Evolutionary conservation across 2,888 invertebrate species (phyloP).

Genomic region (Eupithecia inturbata): DNA sequence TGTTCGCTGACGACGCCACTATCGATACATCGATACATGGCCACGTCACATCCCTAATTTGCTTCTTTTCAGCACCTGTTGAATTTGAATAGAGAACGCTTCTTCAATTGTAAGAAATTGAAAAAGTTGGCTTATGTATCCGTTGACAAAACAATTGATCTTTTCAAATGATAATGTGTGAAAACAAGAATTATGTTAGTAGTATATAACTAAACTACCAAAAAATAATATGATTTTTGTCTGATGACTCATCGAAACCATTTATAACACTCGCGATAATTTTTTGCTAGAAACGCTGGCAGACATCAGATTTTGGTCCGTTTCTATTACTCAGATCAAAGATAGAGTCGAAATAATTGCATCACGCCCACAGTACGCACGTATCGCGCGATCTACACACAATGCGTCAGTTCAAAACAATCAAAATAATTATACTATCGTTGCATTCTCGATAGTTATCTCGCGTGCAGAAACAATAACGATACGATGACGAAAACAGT

Average conservation of each 20-base stretch:
- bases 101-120: not conserved
- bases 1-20: conserved; percentile 54
- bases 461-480: conserved; percentile 56
- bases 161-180: not conserved
- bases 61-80: conserved; percentile 67
- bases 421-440: conserved; percentile 60
- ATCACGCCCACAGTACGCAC: conserved; percentile 35
- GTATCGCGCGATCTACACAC: conserved; percentile 50
- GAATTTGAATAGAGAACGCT: conserved; percentile 42
- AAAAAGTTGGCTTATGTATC: not conserved
- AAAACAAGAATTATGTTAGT: not conserved
- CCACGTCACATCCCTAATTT: conserved; percentile 66
- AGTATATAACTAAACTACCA: no score
- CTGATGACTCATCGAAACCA: conserved; percentile 23
- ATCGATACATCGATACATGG: conserved; percentile 34
- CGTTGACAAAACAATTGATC: not conserved
- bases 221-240: not conserved
- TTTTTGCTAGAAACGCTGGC: conserved; percentile 32
- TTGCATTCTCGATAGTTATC: conserved; percentile 53
- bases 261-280: conserved; percentile 30
- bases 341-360: conserved; percentile 46
- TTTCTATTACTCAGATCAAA: conserved; percentile 44
- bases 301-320: conserved; percentile 37
- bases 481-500: conserved; percentile 70
- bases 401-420: conserved; percentile 54